These are phyloP conservation scores for Patella ulyssiponensis DNA, from an alignment of 2,888 invertebrate genomes.

Conservation along the genomic window DNA sequence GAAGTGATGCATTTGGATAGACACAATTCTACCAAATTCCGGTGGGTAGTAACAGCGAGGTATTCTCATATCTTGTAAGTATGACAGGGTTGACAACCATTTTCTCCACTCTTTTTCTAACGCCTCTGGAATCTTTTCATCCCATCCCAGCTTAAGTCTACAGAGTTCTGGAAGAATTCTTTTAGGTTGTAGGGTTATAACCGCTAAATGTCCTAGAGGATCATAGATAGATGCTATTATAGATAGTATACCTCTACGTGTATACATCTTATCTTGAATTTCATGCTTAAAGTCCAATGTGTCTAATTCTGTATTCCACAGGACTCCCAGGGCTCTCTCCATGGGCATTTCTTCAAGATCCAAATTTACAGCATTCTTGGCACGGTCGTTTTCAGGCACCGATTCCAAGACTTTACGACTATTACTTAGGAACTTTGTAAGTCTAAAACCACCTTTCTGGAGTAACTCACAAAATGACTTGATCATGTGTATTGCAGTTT, in stretches of 20 bases:
- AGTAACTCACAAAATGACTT: neutral
- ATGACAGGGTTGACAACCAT: constrained; percentile 11
- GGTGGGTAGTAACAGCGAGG: neutral
- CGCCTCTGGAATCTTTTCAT: constrained; percentile 18
- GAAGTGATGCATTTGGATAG: constrained; percentile 20
- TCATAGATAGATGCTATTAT: constrained; percentile 18
- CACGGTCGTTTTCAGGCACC: neutral
- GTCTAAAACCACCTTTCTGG: neutral
- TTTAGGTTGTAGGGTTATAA: no score
- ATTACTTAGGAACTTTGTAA: constrained; percentile 3
- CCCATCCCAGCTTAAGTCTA: constrained; percentile 15
- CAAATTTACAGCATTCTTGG: constrained; percentile 4
- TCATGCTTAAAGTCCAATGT: constrained; percentile 4
- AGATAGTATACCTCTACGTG: constrained; percentile 19
- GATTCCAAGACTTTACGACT: neutral
- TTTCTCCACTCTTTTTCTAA: neutral
- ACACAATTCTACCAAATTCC: neutral
- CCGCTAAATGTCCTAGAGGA: constrained; percentile 20
- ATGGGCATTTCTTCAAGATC: constrained; percentile 8
- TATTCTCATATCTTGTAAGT: neutral
- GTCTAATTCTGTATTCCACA: constrained; percentile 12
- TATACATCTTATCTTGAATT: constrained; percentile 1
- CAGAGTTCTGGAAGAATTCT: constrained; percentile 22
- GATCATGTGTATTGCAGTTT: neutral
- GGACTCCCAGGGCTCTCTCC: constrained; percentile 6